Evolutionary conservation across 2,797 vertebrate genomes (phyloP).

Genomic region (Vultur gryphus): DNA sequence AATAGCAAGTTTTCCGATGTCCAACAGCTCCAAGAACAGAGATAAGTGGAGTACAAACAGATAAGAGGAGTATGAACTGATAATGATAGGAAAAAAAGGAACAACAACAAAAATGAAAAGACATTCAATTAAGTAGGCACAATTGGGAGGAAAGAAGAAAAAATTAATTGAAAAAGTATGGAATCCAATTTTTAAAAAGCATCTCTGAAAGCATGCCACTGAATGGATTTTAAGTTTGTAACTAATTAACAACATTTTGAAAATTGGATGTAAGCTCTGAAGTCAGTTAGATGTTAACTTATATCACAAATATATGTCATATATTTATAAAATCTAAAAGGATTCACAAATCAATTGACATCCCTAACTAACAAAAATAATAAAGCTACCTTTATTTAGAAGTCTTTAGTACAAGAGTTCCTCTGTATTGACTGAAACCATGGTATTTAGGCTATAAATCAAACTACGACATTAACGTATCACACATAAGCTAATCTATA

Average conservation of each 20-base stretch:
- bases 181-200: background rate
- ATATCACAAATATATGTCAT: background rate
- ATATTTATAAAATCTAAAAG: background rate
- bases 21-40: background rate
- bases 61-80: background rate
- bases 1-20: background rate
- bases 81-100: background rate
- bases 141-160: background rate
- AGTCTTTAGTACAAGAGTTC: background rate
- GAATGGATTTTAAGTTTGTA: background rate
- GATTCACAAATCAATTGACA: background rate
- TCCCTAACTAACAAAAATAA: background rate
- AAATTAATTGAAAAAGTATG: background rate
- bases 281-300: background rate
- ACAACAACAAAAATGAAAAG: background rate
- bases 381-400: background rate
- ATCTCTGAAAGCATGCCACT: background rate
- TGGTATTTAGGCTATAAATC: background rate
- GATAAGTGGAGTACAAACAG: background rate
- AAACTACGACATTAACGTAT: background rate
- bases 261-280: background rate
- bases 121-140: background rate
- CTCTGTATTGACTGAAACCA: background rate
- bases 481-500: background rate
- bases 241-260: background rate